Evolutionary conservation across 1,140 invertebrate genomes (phyloP).

Genomic region (Rhizoglyphus robini): DNA sequence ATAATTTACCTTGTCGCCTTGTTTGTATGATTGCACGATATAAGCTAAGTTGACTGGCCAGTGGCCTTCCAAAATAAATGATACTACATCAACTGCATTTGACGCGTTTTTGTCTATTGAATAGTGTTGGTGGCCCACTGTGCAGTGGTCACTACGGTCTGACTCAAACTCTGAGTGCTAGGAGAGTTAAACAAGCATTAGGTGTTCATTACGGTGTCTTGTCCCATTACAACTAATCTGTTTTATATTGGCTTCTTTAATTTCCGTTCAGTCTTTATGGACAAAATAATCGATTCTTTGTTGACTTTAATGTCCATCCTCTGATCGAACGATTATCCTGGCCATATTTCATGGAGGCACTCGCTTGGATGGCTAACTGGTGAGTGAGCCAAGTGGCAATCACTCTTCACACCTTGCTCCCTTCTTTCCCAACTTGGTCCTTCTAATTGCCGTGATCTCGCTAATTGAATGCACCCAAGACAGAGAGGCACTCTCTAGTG

Average conservation of each 20-base stretch:
- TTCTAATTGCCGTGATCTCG: too few species aligned
- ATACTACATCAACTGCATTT: not conserved
- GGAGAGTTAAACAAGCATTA: not conserved
- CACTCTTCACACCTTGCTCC: too few species aligned
- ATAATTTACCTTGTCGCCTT: conserved; percentile 8
- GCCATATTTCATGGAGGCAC: too few species aligned
- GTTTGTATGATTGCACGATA: not conserved
- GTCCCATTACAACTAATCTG: conserved; percentile 1
- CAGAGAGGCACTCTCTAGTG: too few species aligned
- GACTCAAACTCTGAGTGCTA: too few species aligned
- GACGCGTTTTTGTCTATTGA: too few species aligned
- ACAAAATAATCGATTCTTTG: not conserved
- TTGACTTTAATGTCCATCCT: not conserved
- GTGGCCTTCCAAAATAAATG: not conserved
- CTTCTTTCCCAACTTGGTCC: too few species aligned
- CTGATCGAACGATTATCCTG: not conserved
- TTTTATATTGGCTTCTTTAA: conserved; percentile 12
- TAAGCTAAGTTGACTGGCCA: not conserved
- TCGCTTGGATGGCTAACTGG: too few species aligned
- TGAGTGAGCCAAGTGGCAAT: too few species aligned
- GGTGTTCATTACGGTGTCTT: not conserved
- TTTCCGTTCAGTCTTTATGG: not conserved
- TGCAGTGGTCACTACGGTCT: too few species aligned
- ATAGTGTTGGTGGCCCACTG: too few species aligned
- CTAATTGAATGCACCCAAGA: too few species aligned